Evolutionary conservation across 2,113 vertebrate genomes (phyloP).

Genomic region (Neolamprologus cancellatus): DNA sequence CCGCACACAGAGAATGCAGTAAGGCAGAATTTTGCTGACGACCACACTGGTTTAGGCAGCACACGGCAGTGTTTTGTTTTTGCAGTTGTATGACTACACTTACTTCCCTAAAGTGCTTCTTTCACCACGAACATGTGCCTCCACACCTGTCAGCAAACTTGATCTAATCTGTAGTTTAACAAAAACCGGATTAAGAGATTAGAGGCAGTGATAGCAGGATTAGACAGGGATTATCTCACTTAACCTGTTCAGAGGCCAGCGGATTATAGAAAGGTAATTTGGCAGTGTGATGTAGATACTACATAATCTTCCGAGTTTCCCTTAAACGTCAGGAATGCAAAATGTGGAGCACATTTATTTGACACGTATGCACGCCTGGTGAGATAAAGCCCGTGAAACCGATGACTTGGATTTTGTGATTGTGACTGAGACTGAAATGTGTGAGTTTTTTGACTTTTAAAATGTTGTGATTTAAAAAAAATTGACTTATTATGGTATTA

Average conservation of each 20-base stretch:
- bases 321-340: background rate
- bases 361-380: constrained; percentile 13
- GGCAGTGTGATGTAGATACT: background rate
- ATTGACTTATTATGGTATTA: background rate
- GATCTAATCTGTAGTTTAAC: constrained; percentile 20
- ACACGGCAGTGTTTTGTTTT: background rate
- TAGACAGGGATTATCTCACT: constrained; percentile 42
- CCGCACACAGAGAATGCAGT: background rate
- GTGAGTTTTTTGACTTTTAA: constrained; percentile 12
- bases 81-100: background rate
- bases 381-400: background rate
- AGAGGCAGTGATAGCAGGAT: constrained; percentile 35
- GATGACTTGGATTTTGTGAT: constrained; percentile 8
- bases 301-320: background rate
- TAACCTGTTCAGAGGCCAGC: constrained; percentile 2
- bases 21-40: background rate
- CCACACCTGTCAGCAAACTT: constrained; percentile 16
- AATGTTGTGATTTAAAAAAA: background rate
- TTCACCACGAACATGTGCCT: background rate
- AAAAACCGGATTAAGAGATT: constrained; percentile 49
- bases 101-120: background rate
- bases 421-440: constrained; percentile 25
- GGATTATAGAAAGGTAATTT: constrained; percentile 6
- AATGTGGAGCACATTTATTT: background rate
- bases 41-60: background rate